Base-by-base conservation (phyloP, 2,797 vertebrate species). In the Limosa lapponica region DNA sequence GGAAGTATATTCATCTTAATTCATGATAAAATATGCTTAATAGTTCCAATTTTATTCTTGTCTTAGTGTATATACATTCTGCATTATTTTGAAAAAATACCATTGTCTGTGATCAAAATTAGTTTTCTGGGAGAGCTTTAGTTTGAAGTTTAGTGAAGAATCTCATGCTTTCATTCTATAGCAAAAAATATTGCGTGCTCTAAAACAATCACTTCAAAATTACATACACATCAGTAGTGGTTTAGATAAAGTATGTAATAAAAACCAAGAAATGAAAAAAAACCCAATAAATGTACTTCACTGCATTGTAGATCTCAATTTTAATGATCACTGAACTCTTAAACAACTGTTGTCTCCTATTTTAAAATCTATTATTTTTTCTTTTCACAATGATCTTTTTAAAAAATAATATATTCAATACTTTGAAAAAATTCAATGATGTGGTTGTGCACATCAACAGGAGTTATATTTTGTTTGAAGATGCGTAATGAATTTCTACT, bases 311-410 rank as follows among this genome's bases (percentile, higher is more conserved):
- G 25, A 64, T 54, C 69, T 89, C 48, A 84, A 92, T 95, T 87
- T 93, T 91, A 96, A 95, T 67, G 43, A 65, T 92, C 54, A 44
- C 49, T 81, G 82, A 94, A 93, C 34, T 80, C 88, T 94, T 87
- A 65, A 85, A 36, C 8, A 92, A 94, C 24, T 89, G 36, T 37
- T 8, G 16, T 79, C 20, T 88, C 25, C 48, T 32, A 86, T 84
- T 61, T 67, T 91, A 92, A 83, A 19, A 90, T 65, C 7, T 46
- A 83, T 28, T 85, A 13, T 71, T 72, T 85, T 70, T 85, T 69
- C 44, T 75, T 16, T 57, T n/a, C 17, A 23, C 3, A 23, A 7
- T 77, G 28, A 8, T 24, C 58, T 79, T 27, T 91, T 83, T 55
- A 23, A 8, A 51, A 65, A 20, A 62, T 16, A 52, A 52, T 59